Conservation (phyloP, 1,140 invertebrate species). For the Babylonia areolata region DNA sequence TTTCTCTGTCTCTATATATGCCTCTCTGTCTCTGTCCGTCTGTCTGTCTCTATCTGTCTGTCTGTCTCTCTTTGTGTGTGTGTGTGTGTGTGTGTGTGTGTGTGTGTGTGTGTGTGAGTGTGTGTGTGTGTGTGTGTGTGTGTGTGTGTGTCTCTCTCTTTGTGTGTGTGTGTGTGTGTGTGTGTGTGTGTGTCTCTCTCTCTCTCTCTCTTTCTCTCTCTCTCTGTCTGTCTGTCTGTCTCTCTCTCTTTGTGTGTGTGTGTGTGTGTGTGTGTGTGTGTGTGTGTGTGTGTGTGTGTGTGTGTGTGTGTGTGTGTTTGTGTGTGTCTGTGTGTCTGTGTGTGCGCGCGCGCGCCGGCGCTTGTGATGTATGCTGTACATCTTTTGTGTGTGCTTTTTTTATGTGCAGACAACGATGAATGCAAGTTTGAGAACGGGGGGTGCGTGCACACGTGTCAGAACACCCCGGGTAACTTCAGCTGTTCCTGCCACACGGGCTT, state of each 20-base stretch:
- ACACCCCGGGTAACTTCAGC: conserved; percentile 67
- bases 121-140: neutral
- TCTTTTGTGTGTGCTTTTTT: neutral
- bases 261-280: neutral
- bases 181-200: neutral
- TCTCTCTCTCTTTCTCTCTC: neutral
- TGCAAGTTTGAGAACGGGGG: conserved; percentile 71
- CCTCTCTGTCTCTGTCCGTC: neutral
- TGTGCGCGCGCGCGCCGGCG: neutral
- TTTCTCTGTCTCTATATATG: neutral
- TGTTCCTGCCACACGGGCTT: conserved; percentile 69
- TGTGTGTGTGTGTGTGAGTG: neutral
- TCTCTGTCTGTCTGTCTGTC: neutral
- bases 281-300: neutral
- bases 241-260: neutral
- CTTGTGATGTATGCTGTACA: too few relatives aligned
- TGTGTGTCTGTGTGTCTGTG: neutral
- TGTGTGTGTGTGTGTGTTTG: neutral
- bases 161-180: conserved; percentile 11
- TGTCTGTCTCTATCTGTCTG: neutral
- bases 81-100: neutral
- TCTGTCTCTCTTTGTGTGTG: neutral
- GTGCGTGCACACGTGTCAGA: conserved; percentile 78
- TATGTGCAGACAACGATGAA: conserved; percentile 74
- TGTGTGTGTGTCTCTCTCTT: neutral